Evolutionary conservation across 2,113 vertebrate species (phyloP), one percentile per base, ranked within the genome.

Genomic region (Hepsetus odoe): DNA sequence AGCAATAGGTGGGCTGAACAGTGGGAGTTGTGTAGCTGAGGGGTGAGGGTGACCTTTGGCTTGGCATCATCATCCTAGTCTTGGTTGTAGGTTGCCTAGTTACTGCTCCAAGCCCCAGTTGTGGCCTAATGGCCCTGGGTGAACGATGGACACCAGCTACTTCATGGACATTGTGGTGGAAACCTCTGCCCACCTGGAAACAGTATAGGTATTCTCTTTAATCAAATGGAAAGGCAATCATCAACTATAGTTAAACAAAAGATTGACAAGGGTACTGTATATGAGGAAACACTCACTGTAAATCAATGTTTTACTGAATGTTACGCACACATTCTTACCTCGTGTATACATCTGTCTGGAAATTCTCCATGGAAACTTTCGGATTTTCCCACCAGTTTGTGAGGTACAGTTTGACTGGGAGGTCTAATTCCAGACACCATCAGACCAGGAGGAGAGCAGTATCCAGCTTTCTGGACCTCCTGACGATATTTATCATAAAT

Each of bases 71-170:
- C 83, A 93, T 92, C 87, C 95, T 95, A 75, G 88, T 92, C 85
- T 95, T 98, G 49, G 95, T 86, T 49, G 94, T 92, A 0, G 97
- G 95, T 68, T 97, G 88, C 76, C 95, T 92, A 76, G 92, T 95
- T 86, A 97, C 92, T 0, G 95, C 95, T 0, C 96, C 96, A 74
- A 98, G 86, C 18, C 97, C 96, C 49, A 98, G 33, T 88, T 98
- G 97, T 72, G 97, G 96, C 84, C 94, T 95, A 28, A 96, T 90
- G 22, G 95, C 90, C 93, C 96, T 94, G 84, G 97, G 93, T 22
- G 96, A 95, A 14, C 93, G 92, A 81, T 94, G 95, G 76, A 95
- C 91, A 64, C 87, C 90, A 8, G 94, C 88, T 26, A 77, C 85
- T 3, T 91, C 90, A 22, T 87, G 84, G 30, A 78, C 78, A 72